These are phyloP conservation scores for Heliocidaris tuberculata DNA, from an alignment of 35 echinoderm and acorn worm species.

Conservation along the genomic window DNA sequence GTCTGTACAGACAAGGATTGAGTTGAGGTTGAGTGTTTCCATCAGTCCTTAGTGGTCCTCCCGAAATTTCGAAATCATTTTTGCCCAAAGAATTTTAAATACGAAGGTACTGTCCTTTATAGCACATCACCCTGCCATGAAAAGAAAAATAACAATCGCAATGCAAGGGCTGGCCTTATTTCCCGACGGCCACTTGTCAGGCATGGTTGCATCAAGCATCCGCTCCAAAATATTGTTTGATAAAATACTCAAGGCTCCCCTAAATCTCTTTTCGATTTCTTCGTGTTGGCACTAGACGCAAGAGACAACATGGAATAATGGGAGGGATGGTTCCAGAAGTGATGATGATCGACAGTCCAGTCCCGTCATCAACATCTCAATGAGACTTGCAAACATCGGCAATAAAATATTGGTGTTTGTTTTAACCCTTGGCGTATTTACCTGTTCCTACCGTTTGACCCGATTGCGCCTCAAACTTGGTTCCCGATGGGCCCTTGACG, in stretches of 20 bases:
- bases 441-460: slow-evolving; percentile 1
- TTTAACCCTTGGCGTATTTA: slow-evolving; percentile 31
- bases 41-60: neutral
- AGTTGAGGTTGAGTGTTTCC: neutral
- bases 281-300: slow-evolving; percentile 27
- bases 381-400: slow-evolving; percentile 29
- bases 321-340: neutral
- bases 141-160: neutral
- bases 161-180: neutral
- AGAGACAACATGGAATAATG: neutral
- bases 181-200: neutral
- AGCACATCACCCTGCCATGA: neutral
- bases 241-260: slow-evolving; percentile 3
- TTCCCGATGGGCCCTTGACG: neutral
- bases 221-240: neutral
- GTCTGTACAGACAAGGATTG: neutral
- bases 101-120: neutral
- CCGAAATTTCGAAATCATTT: neutral
- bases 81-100: neutral
- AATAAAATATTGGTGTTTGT: slow-evolving; percentile 36
- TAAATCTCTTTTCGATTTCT: neutral
- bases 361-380: neutral
- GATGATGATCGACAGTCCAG: slow-evolving; percentile 30
- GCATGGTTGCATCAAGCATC: slow-evolving; percentile 8
- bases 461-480: neutral